Conservation (phyloP, 2,888 invertebrate genomes). For the Philereme vetulata region DNA sequence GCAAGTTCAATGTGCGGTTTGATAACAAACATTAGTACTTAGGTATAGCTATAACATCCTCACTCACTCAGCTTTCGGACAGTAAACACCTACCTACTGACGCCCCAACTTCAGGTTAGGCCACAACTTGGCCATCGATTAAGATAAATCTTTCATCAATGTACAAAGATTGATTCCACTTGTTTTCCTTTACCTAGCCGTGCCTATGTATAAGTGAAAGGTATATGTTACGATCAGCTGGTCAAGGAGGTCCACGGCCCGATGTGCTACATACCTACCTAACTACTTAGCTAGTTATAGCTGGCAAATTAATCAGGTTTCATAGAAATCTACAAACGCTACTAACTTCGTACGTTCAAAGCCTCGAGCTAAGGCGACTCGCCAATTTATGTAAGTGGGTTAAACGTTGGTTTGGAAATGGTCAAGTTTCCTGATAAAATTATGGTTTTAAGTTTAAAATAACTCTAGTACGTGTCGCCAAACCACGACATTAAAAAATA, state of each 20-base stretch:
- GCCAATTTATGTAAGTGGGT: slow-evolving; percentile 27
- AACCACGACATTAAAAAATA: neutral
- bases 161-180: slow-evolving; percentile 8
- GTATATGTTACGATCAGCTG: slow-evolving; percentile 49
- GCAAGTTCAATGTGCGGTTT: no score
- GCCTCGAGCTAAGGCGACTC: slow-evolving; percentile 3
- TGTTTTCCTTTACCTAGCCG: slow-evolving; percentile 24
- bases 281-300: slow-evolving; percentile 29
- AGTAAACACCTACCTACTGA: no score
- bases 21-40: no score
- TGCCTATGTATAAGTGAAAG: slow-evolving; percentile 58
- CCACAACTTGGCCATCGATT: neutral
- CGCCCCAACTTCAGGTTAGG: no score
- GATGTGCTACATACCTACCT: slow-evolving; percentile 54
- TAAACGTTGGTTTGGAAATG: slow-evolving; percentile 15
- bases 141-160: neutral
- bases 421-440: slow-evolving; percentile 4
- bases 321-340: slow-evolving; percentile 16
- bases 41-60: no score
- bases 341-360: slow-evolving; percentile 10
- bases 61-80: no score
- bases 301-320: slow-evolving; percentile 33
- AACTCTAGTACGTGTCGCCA: neutral
- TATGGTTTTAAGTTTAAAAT: neutral
- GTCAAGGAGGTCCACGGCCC: slow-evolving; percentile 68